Base-by-base conservation (phyloP, 2,888 invertebrate genomes). In the Agelastica alni region DNA sequence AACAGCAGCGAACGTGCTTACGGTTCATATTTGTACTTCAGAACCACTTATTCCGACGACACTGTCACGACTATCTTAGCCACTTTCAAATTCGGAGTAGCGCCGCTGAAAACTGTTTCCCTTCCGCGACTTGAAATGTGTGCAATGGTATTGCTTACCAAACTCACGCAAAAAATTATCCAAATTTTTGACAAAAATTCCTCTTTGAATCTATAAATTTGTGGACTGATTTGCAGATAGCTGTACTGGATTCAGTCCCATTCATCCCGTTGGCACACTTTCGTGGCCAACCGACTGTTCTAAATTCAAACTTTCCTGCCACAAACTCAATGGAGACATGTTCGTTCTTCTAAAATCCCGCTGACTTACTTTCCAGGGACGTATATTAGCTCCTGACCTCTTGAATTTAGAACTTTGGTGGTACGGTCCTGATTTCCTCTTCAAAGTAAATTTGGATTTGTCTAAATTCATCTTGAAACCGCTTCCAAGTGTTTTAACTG, bases 21-120 rank as follows among this genome's bases (percentile, higher is more conserved):
- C 31, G 49, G 41, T 10, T n/a, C 32, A 17, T 42, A 36, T 14
- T 18, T 51, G 26, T 51, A 51, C 31, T 22, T 51, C 5, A 7
- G 51, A 28, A 18, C 20, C n/a, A n/a, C n/a, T n/a, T n/a, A n/a
- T n/a, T n/a, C n/a, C n/a, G n/a, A n/a, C n/a, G n/a, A n/a, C n/a
- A n/a, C n/a, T n/a, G n/a, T n/a, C n/a, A n/a, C n/a, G n/a, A n/a
- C n/a, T n/a, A n/a, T n/a, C n/a, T n/a, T n/a, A n/a, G n/a, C n/a
- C n/a, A n/a, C n/a, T n/a, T n/a, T n/a, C n/a, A n/a, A n/a, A n/a
- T n/a, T n/a, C n/a, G n/a, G n/a, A n/a, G n/a, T n/a, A n/a, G n/a
- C n/a, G n/a, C n/a, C n/a, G n/a, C n/a, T n/a, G n/a, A n/a, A n/a
- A n/a, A n/a, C n/a, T n/a, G n/a, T n/a, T n/a, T n/a, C n/a, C n/a